Conservation (phyloP, 1,140 invertebrate species). For the Theocolax elegans region DNA sequence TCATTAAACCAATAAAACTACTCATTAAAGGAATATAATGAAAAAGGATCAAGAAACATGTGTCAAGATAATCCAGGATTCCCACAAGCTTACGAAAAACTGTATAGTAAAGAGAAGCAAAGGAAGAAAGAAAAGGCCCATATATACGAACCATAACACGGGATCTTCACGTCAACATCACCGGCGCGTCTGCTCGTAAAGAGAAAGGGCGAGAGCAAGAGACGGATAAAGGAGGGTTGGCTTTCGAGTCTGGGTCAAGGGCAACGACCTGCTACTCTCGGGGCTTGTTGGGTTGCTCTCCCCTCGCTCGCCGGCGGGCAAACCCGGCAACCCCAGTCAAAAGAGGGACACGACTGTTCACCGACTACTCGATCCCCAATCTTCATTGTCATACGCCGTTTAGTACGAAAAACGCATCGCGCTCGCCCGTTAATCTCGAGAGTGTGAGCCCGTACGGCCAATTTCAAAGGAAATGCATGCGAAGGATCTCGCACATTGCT, state of each 20-base stretch:
- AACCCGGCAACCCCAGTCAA: too few relatives aligned
- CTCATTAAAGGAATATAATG: too few relatives aligned
- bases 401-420: too few relatives aligned
- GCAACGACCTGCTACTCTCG: conserved; percentile 55
- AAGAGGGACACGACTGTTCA: neutral
- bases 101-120: too few relatives aligned
- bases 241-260: conserved; percentile 59
- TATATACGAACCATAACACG: neutral
- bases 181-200: neutral
- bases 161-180: conserved; percentile 18
- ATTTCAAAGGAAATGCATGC: conserved; percentile 27
- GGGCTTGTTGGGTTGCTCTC: conserved; percentile 30
- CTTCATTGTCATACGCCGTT: conserved; percentile 41
- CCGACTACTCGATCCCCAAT: neutral
- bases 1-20: too few relatives aligned
- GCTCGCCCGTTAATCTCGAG: neutral
- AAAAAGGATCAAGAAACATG: too few relatives aligned
- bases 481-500: too few relatives aligned
- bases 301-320: conserved; percentile 44
- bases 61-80: too few relatives aligned
- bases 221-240: conserved; percentile 4
- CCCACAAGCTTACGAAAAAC: too few relatives aligned
- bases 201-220: neutral
- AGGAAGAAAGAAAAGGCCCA: too few relatives aligned
- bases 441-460: neutral